A percentile compares a stretch with the other conserved stretches of the same genome.
Conservation (phyloP, 2,888 invertebrate species). For the Pseudococcus jackbeardsleyi region DNA sequence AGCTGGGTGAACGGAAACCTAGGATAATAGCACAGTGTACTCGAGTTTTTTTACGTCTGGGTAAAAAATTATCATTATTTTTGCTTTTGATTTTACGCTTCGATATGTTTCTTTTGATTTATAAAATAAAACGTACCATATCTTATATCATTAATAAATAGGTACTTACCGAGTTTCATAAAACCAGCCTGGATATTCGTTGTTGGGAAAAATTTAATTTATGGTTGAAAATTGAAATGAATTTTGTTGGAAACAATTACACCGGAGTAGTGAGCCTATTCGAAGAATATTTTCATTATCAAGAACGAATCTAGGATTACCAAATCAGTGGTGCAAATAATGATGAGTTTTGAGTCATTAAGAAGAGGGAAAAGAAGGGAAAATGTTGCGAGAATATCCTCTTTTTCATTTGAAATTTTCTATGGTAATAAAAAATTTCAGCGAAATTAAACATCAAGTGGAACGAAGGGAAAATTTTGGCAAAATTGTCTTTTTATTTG, state of each 20-base stretch:
- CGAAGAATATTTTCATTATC: too few species aligned
- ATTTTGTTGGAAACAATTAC: neutral
- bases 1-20: neutral
- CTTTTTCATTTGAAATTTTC: too few species aligned
- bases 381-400: too few species aligned
- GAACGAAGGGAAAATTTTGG: too few species aligned
- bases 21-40: neutral
- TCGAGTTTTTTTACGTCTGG: neutral
- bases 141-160: neutral
- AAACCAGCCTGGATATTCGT: neutral
- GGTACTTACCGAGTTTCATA: neutral
- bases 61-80: neutral
- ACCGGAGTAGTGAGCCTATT: neutral
- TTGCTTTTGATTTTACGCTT: constrained; percentile 17
- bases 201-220: neutral
- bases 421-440: too few species aligned
- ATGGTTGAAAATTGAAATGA: neutral
- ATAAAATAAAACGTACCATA: neutral
- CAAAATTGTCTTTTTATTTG: too few species aligned
- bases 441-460: too few species aligned
- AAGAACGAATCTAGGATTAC: too few species aligned
- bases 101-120: neutral
- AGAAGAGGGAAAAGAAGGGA: too few species aligned
- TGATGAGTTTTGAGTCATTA: neutral
- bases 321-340: neutral